Evolutionary conservation across 2,797 vertebrate species (phyloP).

Genomic region (Sebastes elongatus): DNA sequence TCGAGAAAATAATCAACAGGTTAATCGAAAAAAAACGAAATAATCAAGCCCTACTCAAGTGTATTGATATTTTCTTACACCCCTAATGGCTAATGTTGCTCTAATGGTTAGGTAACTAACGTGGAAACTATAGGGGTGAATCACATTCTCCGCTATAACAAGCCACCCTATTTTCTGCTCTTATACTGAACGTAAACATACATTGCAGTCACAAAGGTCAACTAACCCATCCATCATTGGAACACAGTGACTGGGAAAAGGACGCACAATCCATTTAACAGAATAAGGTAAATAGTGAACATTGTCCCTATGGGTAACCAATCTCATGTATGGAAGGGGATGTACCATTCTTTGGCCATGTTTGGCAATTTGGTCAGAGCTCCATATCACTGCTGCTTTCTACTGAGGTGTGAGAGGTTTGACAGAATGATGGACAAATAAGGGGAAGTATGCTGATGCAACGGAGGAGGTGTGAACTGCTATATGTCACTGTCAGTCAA

Average conservation of each 20-base stretch:
- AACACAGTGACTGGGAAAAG: not conserved
- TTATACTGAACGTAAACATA: not conserved
- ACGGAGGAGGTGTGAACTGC: conserved; percentile 41
- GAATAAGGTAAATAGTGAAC: conserved; percentile 3
- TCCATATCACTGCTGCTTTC: conserved; percentile 42
- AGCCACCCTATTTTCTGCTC: not conserved
- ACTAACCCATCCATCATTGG: conserved; percentile 7
- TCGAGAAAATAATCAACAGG: no score
- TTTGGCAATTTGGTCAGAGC: conserved; percentile 14
- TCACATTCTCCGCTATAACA: not conserved
- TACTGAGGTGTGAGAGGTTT: conserved; percentile 59
- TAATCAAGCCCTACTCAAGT: no score
- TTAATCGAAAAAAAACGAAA: no score
- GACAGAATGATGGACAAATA: conserved; percentile 62
- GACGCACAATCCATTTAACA: not conserved
- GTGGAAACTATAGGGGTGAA: not conserved
- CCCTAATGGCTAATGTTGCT: not conserved
- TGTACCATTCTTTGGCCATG: not conserved
- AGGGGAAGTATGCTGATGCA: conserved; percentile 34
- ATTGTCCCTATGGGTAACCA: not conserved
- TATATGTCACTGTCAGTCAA: conserved; percentile 66
- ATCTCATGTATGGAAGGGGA: not conserved
- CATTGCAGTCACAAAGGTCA: conserved; percentile 16
- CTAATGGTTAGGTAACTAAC: not conserved
- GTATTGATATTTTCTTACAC: no score